phyloP scores from a whole-genome alignment of 2,797 vertebrate species.

The Poecilia wingei region DNA sequence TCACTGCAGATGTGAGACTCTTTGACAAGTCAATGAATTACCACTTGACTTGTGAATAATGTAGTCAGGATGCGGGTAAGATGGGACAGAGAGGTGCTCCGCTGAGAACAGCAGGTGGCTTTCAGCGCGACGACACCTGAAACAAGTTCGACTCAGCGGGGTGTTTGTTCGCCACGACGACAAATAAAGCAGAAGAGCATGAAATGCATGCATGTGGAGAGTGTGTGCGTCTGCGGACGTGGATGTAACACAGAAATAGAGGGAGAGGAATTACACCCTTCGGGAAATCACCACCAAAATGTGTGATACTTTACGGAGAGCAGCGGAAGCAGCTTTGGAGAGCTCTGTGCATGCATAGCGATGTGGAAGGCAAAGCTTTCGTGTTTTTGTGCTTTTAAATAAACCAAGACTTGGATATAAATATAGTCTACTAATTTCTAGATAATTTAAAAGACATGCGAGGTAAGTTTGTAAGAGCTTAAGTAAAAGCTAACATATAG shows the following conservation, averaged over 20 bases:
- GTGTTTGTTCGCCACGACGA: constrained; percentile 62
- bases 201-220: constrained; percentile 43
- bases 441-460: neutral
- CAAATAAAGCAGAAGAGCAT: constrained; percentile 62
- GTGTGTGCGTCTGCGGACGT: constrained; percentile 7
- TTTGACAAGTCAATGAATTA: constrained; percentile 52
- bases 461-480: neutral
- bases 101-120: constrained; percentile 78
- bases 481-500: too few relatives aligned
- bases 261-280: constrained; percentile 44
- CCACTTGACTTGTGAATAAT: constrained; percentile 71
- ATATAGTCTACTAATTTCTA: neutral
- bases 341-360: constrained; percentile 3
- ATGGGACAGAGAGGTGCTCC: constrained; percentile 62
- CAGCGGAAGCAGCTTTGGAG: constrained; percentile 50
- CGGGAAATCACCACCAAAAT: constrained; percentile 71
- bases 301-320: constrained; percentile 57
- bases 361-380: constrained; percentile 24
- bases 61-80: constrained; percentile 68
- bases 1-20: constrained; percentile 41
- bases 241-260: constrained; percentile 3
- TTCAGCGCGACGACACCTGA: constrained; percentile 71
- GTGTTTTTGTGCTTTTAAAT: neutral
- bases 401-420: neutral
- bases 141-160: constrained; percentile 67